These are phyloP conservation scores for Sander lucioperca DNA, from an alignment of 2,113 vertebrate genomes.

Conservation along the genomic window DNA sequence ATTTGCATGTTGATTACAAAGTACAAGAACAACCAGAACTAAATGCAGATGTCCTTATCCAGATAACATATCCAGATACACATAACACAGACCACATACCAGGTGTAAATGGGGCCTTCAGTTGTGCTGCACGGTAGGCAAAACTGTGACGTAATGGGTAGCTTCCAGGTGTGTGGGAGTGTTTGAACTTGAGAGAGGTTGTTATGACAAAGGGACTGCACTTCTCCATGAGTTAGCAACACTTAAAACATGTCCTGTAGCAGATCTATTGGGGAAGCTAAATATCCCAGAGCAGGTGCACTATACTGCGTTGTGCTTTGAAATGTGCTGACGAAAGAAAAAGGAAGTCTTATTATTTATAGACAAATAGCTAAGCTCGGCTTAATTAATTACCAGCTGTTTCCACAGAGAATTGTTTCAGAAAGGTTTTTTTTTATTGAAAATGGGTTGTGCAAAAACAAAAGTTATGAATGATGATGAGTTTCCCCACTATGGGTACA, in stretches of 20 bases:
- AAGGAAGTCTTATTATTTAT: slow-evolving; percentile 54
- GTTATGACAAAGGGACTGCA: background rate
- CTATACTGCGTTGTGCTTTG: background rate
- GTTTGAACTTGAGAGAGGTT: background rate
- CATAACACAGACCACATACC: too few relatives aligned
- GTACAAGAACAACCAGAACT: background rate
- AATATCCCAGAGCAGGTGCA: slow-evolving; percentile 54
- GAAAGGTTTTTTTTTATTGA: slow-evolving; percentile 65
- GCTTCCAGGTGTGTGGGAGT: slow-evolving; percentile 15
- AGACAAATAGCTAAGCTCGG: slow-evolving; percentile 41
- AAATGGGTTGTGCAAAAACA: slow-evolving; percentile 72
- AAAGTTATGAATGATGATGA: slow-evolving; percentile 66
- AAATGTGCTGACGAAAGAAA: slow-evolving; percentile 32
- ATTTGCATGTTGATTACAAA: too few relatives aligned
- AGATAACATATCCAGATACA: background rate
- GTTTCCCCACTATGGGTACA: slow-evolving; percentile 55
- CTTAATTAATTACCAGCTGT: slow-evolving; percentile 66
- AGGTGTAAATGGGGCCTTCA: background rate
- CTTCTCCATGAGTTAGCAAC: slow-evolving; percentile 16
- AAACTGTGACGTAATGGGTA: background rate
- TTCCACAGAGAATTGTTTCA: slow-evolving; percentile 58
- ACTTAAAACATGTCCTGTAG: slow-evolving; percentile 15
- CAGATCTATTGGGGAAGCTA: slow-evolving; percentile 43
- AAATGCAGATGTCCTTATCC: background rate
- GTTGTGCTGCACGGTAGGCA: background rate